Percentiles rank a stretch among this genome's conserved stretches.
These are phyloP conservation scores for Menidia beryllina DNA, from an alignment of 2,113 vertebrate species.

Conservation along the genomic window DNA sequence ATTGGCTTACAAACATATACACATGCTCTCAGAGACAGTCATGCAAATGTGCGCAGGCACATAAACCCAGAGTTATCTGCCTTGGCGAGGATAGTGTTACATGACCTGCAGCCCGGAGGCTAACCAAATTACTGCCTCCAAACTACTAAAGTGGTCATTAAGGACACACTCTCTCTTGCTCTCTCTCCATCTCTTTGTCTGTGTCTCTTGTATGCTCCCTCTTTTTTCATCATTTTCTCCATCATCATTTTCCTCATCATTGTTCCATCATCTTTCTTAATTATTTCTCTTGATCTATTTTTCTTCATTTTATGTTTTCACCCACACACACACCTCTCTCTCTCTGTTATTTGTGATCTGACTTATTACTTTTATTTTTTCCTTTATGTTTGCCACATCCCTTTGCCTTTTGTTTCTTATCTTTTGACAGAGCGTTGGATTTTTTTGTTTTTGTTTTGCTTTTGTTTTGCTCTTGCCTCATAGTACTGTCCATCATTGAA, in stretches of 20 bases:
- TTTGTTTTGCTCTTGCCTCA: slow-evolving; percentile 2
- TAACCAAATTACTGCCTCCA: slow-evolving; percentile 82
- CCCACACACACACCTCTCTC: slow-evolving; percentile 21
- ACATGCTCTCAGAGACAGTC: slow-evolving; percentile 44
- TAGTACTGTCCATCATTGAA: no score
- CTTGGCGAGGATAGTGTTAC: slow-evolving; percentile 81
- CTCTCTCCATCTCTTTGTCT: slow-evolving; percentile 34
- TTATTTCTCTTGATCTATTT: slow-evolving; percentile 58
- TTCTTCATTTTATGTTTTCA: slow-evolving; percentile 38
- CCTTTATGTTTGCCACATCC: slow-evolving; percentile 8
- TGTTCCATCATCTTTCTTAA: slow-evolving; percentile 61
- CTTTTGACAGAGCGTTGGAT: not conserved
- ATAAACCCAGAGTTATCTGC: slow-evolving; percentile 62
- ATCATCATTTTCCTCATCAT: slow-evolving; percentile 42
- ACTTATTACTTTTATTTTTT: not conserved
- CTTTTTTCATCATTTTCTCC: slow-evolving; percentile 51
- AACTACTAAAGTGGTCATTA: slow-evolving; percentile 87
- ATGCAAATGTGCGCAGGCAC: slow-evolving; percentile 49
- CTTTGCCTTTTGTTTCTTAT: slow-evolving; percentile 4
- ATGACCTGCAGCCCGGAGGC: slow-evolving; percentile 80
- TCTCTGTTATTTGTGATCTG: slow-evolving; percentile 6
- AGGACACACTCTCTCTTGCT: slow-evolving; percentile 66
- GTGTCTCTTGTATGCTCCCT: slow-evolving; percentile 32
- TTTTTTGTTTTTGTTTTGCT: slow-evolving; percentile 1
- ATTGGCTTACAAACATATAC: slow-evolving; percentile 63